A percentile compares a stretch with the other conserved stretches of the same genome.
phyloP scores from a whole-genome alignment of 2,888 invertebrate species.

The Agonum fuliginosum region DNA sequence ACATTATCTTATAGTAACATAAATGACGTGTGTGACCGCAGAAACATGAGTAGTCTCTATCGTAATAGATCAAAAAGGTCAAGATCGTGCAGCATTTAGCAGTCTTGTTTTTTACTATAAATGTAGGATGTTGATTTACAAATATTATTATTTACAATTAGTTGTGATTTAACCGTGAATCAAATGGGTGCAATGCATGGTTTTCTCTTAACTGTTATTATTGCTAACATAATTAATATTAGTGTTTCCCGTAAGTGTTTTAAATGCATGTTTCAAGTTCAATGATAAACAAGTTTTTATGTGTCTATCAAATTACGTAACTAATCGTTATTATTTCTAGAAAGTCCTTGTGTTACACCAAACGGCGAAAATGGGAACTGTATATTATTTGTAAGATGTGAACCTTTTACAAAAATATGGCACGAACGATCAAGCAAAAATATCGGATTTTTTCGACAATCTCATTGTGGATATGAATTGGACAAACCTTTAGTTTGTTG shows the following conservation, averaged over 20 bases:
- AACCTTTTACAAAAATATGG: conserved; percentile 24
- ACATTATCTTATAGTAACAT: neutral
- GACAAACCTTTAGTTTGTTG: conserved; percentile 46
- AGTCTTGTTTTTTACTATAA: conserved; percentile 11
- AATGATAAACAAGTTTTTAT: conserved; percentile 2
- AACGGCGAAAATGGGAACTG: conserved; percentile 37
- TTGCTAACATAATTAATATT: neutral
- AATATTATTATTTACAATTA: conserved; percentile 7
- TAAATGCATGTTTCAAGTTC: neutral
- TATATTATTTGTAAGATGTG: conserved; percentile 6
- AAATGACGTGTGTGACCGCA: conserved; percentile 22
- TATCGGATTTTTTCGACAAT: conserved; percentile 3
- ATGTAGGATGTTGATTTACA: conserved; percentile 3
- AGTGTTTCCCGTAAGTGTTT: conserved; percentile 15
- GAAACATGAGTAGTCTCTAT: neutral
- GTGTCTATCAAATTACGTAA: neutral
- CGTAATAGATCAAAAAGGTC: neutral
- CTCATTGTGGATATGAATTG: conserved; percentile 16
- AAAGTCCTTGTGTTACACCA: conserved; percentile 25
- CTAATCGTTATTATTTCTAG: conserved; percentile 7
- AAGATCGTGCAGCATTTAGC: conserved; percentile 5
- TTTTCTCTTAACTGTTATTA: neutral
- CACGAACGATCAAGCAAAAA: neutral
- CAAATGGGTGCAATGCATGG: neutral
- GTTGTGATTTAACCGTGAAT: conserved; percentile 17